Evolutionary conservation across 2,113 vertebrate genomes (phyloP).

Genomic region (Mesocricetus auratus): DNA sequence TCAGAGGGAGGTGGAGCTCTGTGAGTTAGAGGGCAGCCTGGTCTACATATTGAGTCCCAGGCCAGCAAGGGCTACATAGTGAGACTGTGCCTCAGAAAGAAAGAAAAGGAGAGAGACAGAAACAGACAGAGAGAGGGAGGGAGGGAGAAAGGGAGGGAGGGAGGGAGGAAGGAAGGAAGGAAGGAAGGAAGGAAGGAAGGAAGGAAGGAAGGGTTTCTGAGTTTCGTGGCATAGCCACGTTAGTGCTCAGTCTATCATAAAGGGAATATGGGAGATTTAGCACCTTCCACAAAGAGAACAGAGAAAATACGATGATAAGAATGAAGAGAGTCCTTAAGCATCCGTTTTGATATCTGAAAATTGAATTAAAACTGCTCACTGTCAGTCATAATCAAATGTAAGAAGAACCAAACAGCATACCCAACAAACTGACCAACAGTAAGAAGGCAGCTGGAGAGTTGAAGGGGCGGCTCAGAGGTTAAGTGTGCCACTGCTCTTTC

Average conservation of each 20-base stretch:
- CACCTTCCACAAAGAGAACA: background rate
- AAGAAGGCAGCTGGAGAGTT: background rate
- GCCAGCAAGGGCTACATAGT: background rate
- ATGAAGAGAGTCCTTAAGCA: background rate
- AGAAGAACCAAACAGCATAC: background rate
- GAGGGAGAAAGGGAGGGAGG: too few relatives aligned
- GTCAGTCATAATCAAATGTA: background rate
- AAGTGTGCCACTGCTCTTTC: background rate
- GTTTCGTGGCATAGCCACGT: background rate
- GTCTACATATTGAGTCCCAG: background rate
- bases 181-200: too few relatives aligned
- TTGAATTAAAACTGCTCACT: background rate
- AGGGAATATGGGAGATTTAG: background rate
- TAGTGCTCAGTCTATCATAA: constrained; percentile 1
- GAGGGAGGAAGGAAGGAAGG: too few relatives aligned
- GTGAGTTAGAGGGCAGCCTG: background rate
- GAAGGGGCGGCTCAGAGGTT: background rate
- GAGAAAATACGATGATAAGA: background rate
- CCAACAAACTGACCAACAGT: background rate
- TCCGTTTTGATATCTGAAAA: background rate
- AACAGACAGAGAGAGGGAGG: too few relatives aligned
- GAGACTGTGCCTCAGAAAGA: background rate
- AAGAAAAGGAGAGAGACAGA: background rate
- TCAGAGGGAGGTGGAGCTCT: background rate
- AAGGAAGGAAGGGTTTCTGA: background rate